Evolutionary conservation across 1,140 invertebrate genomes (phyloP), one percentile per base, ranked within the genome.

Genomic region (Drosophila prosaltans): DNA sequence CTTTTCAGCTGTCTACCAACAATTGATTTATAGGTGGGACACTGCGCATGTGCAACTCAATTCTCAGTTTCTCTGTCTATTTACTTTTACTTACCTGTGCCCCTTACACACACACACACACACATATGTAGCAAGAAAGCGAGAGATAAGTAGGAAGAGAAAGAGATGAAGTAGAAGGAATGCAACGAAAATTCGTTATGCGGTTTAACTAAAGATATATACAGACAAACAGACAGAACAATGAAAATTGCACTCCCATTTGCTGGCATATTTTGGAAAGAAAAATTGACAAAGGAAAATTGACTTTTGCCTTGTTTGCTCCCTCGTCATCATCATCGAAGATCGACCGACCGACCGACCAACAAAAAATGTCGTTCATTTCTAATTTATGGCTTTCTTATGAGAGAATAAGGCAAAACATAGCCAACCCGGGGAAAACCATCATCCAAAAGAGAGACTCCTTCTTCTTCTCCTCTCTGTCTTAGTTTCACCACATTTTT

Each of bases 341-440:
- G 48, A 41, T 59, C 41, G 21, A 2, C 32, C 32, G 32, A 59
- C 51, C 74, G 57, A 78, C 62, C 76, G 58, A 48, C 43, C 5
- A 43, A 41, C 2, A 48, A 51, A 82, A 82, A 66, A 76, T 86
- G 82, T 85, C 82, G 75, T 69, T 65, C 51, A 55, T 69, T 62
- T 65, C 80, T 91, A 91, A 91, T 91, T 91, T 91, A 91, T 91
- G 80, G 80, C 72, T 84, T 90, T 88, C 90, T 80, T 80, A 86
- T 79, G 79, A 90, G 84, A 36, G 45, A 51, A 51, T 51, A 51
- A 51, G 45, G 45, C 45, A 51, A 51, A 51, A 51, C 21, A 51
- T 51, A 16, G 63, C 80, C 61, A 65, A 48, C 45, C 45, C 45
- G 72, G 79, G 81, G 28, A 30, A 81, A 80, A 72, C 28, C 80